Conservation (phyloP, 1,140 invertebrate genomes). For the Bombus pascuorum region DNA sequence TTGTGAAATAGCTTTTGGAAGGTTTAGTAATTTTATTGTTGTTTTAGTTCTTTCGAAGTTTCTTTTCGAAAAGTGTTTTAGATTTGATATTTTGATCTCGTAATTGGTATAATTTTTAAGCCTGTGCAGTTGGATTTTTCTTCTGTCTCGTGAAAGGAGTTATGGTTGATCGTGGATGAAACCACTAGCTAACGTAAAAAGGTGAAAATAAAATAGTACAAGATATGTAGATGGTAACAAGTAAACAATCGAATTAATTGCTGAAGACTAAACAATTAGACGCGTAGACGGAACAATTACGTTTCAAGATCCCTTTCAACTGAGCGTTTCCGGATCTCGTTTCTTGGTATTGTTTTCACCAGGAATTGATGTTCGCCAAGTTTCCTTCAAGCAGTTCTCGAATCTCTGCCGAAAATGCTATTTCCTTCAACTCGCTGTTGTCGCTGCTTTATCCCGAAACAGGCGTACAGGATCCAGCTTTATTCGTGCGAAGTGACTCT, state of each 20-base stretch:
- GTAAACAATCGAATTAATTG: neutral
- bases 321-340: neutral
- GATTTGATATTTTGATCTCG: too few species aligned
- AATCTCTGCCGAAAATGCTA: neutral
- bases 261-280: neutral
- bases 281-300: neutral
- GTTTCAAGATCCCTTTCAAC: neutral
- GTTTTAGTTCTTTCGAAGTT: too few species aligned
- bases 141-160: too few species aligned
- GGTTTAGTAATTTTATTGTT: too few species aligned
- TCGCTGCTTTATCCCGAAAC: conserved; percentile 3
- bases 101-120: too few species aligned
- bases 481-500: conserved; percentile 9
- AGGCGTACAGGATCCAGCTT: neutral
- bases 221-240: too few species aligned
- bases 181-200: too few species aligned
- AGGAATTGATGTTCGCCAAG: conserved; percentile 10
- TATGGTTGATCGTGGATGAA: too few species aligned
- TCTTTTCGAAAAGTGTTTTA: too few species aligned
- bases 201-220: too few species aligned
- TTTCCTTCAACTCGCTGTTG: neutral
- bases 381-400: neutral
- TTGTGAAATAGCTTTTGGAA: too few species aligned
- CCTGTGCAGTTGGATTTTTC: too few species aligned
- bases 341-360: neutral